Percentiles rank a stretch among this genome's conserved stretches.
phyloP scores from a whole-genome alignment of 1,140 invertebrate genomes.

The Bombus confusus region DNA sequence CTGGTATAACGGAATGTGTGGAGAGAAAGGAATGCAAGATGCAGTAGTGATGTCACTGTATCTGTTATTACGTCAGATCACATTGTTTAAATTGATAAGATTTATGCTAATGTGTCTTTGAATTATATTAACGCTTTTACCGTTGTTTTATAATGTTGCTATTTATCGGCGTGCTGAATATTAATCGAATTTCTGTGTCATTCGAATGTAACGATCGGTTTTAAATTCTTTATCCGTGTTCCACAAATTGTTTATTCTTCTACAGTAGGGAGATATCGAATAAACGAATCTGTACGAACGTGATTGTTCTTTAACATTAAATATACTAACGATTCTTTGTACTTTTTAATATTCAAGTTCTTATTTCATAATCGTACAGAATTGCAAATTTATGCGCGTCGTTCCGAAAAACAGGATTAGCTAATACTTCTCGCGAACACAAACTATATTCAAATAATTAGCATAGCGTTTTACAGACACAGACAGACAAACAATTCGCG shows the following conservation, averaged over 20 bases:
- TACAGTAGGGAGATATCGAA: not conserved
- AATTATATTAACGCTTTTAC: not conserved
- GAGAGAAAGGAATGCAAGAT: constrained; percentile 16
- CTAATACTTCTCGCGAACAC: too few relatives aligned
- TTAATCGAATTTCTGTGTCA: not conserved
- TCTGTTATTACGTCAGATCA: constrained; percentile 2
- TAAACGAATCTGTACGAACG: too few relatives aligned
- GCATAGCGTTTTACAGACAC: too few relatives aligned
- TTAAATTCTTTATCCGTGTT: not conserved
- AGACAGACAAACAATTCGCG: too few relatives aligned
- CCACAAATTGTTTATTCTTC: not conserved
- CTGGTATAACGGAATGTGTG: not conserved
- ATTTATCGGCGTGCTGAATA: not conserved
- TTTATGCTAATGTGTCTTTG: not conserved
- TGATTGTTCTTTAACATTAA: not conserved
- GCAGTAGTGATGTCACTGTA: not conserved
- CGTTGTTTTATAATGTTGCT: not conserved
- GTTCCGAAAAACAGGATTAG: too few relatives aligned
- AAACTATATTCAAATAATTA: too few relatives aligned
- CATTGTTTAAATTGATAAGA: constrained; percentile 12
- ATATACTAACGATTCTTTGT: not conserved
- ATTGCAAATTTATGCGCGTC: too few relatives aligned
- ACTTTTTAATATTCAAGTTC: not conserved
- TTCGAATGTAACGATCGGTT: not conserved
- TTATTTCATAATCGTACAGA: too few relatives aligned